Evolutionary conservation across 1,140 invertebrate species (phyloP), one percentile per base, ranked within the genome.

Genomic region (Onthophagus taurus): DNA sequence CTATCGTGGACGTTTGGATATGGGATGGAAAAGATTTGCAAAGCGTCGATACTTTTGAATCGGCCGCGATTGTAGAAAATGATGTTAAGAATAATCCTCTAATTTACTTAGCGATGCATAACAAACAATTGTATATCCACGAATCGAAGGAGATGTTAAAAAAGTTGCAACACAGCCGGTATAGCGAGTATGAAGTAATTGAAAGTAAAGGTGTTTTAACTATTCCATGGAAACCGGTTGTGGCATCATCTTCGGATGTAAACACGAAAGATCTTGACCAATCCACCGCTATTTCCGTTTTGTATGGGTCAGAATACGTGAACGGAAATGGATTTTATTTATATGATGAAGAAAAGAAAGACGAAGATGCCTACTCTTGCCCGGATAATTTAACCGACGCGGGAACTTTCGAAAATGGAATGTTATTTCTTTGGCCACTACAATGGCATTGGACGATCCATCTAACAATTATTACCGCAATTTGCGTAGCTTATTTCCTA

Each of bases 71-170:
- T 2, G 66, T 59, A 48, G 56, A 65, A 11, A 53, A 63, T 2
- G 63, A 68, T 4, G 50, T 21, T 1, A 43, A 29, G 41, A 45
- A 54, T 18, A 46, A 66, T 34, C 85, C 86, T 1, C 71, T 79
- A 8, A 67, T 94, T 2, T 95, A 94, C 68, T 63, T 95, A 23
- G 89, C 89, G 30, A 83, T 86, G 68, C 85, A 92, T 65, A 73
- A 89, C 19, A 80, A 80, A 52, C 86, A 91, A 70, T 59, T 85
- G 5, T 89, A 89, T 53, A 78, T 89, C 48, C 83, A 87, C 68
- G 82, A 85, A 63, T 81, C 77, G 54, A 57, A 62, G 12, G 48
- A 54, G 49, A 54, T 65, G 60, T 16, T 49, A 47, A 55, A 58
- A 63, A 65, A 33, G 49, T 49, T 52, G 64, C 52, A 65, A 60